phyloP scores from a whole-genome alignment of 2,797 vertebrate species.

The Chloroceryle inda region DNA sequence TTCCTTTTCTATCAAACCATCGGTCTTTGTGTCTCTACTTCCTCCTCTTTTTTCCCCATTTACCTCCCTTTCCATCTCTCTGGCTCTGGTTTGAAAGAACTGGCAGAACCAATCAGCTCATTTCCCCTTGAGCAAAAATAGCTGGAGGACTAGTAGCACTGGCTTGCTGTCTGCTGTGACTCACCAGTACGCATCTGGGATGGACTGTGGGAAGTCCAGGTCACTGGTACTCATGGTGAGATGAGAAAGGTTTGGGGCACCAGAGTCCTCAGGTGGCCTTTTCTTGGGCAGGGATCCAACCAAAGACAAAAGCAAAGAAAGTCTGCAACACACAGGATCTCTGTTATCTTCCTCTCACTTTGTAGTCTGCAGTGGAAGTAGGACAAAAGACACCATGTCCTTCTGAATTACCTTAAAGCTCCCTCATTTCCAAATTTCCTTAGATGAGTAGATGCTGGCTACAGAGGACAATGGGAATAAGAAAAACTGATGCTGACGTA shows the following conservation, averaged over 20 bases:
- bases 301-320: neutral
- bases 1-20: neutral
- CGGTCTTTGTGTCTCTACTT: neutral
- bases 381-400: accelerated
- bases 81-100: neutral
- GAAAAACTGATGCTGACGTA: neutral
- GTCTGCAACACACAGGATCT: neutral
- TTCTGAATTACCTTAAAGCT: neutral
- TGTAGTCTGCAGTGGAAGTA: neutral
- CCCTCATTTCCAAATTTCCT: neutral
- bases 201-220: neutral
- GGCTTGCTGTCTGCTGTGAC: neutral
- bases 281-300: neutral
- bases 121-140: neutral
- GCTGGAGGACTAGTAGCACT: neutral
- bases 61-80: neutral
- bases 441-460: neutral
- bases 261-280: neutral
- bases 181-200: neutral
- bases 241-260: neutral
- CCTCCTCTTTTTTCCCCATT: neutral
- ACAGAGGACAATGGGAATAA: neutral
- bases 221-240: accelerated
- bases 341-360: neutral
- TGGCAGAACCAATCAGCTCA: neutral